A percentile compares a stretch with the other conserved stretches of the same genome.
These are phyloP conservation scores for Disparrhopalites patrizii DNA, from an alignment of 2,888 invertebrate genomes.

Conservation along the genomic window DNA sequence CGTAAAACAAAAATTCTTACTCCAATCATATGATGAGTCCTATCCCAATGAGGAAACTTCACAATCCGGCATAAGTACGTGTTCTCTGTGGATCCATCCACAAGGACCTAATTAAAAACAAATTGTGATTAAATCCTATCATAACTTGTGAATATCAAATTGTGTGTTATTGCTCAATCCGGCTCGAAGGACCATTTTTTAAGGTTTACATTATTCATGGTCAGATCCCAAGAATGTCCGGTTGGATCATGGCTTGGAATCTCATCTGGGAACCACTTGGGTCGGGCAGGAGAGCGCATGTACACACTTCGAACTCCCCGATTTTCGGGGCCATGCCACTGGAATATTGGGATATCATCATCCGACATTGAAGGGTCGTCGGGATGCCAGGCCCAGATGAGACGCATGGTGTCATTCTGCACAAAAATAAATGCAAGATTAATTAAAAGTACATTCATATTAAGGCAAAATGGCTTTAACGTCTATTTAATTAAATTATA, in stretches of 20 bases:
- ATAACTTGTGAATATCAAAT: too few species aligned
- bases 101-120: conserved; percentile 12
- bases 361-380: conserved; percentile 28
- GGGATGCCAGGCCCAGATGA: conserved; percentile 65
- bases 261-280: conserved; percentile 33
- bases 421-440: neutral
- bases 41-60: conserved; percentile 63
- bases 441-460: neutral
- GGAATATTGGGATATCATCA: neutral
- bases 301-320: conserved; percentile 66
- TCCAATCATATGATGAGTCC: conserved; percentile 78
- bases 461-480: too few species aligned
- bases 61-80: conserved; percentile 85
- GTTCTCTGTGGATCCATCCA: conserved; percentile 57
- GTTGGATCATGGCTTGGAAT: neutral
- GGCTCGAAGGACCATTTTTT: too few species aligned
- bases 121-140: too few species aligned
- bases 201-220: conserved; percentile 34
- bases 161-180: too few species aligned
- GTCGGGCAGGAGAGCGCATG: conserved; percentile 51
- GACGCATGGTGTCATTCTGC: conserved; percentile 66
- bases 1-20: too few species aligned
- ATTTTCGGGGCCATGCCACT: conserved; percentile 59
- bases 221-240: conserved; percentile 31
- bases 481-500: too few species aligned